Evolutionary conservation across 2,797 vertebrate genomes (phyloP), one percentile per base, ranked within the genome.

Genomic region (Hemibagrus guttatus): DNA sequence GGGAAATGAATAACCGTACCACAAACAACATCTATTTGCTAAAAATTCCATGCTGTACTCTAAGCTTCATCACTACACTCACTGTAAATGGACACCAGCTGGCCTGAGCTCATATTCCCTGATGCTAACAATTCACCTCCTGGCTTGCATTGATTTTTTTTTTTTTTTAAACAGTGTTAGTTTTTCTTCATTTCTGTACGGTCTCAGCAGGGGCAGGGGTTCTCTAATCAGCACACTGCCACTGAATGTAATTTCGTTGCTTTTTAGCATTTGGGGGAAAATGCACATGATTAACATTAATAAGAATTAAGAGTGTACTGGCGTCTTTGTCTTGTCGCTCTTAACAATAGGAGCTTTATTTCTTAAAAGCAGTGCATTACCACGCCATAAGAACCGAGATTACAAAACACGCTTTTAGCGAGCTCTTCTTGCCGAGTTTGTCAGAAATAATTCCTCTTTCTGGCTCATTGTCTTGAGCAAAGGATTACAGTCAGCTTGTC

Each of bases 391-490:
- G 52, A 69, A 31, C 54, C 23, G 7, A 19, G 35, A 42, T 80
- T 56, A 42, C 61, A 69, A 28, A 58, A 78, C 61, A 9, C 19
- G 84, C 76, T 85, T 85, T 85, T 59, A 85, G 35, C 16, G n/a
- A 19, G 74, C 72, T 35, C 42, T 35, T 64, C 49, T n/a, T 66
- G 23, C 21, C 0, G 52, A 23, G 52, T 64, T 42, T 28, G 52
- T 19, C 21, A 68, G 16, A 64, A 66, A 39, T 69, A 28, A 80
- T 80, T 80, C 63, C 23, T 46, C 68, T 59, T 69, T 75, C 54
- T 59, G 49, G 75, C 39, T 49, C 42, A 13, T 63, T 26, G 26
- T 54, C 17, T 76, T 8, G 71, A 75, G 26, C 42, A 49, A 46
- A 61, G 35, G 26, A 61, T n/a, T 52, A 17, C 59, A 28, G 79